Percentiles rank a stretch among this genome's conserved stretches.
Evolutionary conservation across 2,113 vertebrate genomes (phyloP).

Genomic region (Esox niger): DNA sequence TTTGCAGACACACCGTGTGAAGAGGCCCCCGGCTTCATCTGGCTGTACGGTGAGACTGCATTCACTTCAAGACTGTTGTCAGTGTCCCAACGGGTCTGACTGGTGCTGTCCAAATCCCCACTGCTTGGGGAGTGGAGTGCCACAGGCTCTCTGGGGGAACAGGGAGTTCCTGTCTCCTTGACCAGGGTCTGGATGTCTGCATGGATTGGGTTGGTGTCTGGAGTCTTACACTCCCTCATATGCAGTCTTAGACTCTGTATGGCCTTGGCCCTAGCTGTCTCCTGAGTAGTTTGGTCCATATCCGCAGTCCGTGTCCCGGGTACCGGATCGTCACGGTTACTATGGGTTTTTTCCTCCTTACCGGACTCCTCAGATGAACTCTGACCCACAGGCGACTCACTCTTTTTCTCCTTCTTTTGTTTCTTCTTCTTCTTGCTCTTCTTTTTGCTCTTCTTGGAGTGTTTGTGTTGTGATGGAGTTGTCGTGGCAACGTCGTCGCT

Average conservation of each 20-base stretch:
- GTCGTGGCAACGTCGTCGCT: background rate
- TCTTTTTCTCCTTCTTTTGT: slow-evolving; percentile 31
- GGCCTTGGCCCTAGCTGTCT: background rate
- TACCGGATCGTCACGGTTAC: background rate
- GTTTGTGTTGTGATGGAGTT: slow-evolving; percentile 53
- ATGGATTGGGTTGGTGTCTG: no score
- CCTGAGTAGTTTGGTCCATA: background rate
- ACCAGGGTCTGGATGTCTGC: no score
- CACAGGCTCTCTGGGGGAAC: no score
- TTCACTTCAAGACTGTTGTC: no score
- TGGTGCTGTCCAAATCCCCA: no score
- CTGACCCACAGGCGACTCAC: slow-evolving; percentile 18
- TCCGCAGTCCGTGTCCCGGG: background rate
- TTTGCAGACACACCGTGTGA: no score
- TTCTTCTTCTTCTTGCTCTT: slow-evolving; percentile 71
- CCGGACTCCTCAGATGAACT: slow-evolving; percentile 62
- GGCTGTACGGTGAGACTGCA: no score
- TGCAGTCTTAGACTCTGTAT: background rate
- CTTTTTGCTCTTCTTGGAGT: slow-evolving; percentile 72
- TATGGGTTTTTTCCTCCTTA: slow-evolving; percentile 26
- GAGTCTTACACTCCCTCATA: no score
- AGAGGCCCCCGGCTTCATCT: no score
- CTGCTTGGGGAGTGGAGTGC: no score
- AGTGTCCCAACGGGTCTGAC: no score
- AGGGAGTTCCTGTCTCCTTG: no score